A percentile compares a stretch with the other conserved stretches of the same genome.
These are phyloP conservation scores for Buceros bicornis DNA, from an alignment of 2,797 vertebrate species.

Conservation along the genomic window DNA sequence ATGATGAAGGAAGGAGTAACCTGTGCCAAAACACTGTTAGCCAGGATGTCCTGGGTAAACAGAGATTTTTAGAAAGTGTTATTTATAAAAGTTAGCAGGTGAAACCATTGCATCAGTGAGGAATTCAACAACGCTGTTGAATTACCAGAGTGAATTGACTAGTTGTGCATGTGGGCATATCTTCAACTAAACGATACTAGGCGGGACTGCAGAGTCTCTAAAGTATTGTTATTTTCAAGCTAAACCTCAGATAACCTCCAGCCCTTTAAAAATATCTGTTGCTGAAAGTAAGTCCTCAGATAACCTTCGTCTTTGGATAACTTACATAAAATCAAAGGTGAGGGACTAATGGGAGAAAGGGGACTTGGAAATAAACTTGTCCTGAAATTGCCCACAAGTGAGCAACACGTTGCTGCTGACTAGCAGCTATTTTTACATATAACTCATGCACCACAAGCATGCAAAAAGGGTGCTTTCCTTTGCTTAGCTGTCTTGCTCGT, in stretches of 20 bases:
- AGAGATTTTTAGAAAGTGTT: constrained; percentile 73
- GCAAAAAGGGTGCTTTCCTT: background rate
- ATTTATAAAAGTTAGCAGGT: constrained; percentile 69
- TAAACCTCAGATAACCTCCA: constrained; percentile 72
- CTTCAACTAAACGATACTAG: constrained; percentile 63
- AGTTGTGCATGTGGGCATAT: constrained; percentile 70
- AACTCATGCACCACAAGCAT: background rate
- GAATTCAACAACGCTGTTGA: constrained; percentile 58
- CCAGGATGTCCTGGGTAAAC: constrained; percentile 71
- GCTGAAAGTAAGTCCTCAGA: constrained; percentile 69
- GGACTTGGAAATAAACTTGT: constrained; percentile 9
- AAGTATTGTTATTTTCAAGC: constrained; percentile 66
- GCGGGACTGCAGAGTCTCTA: constrained; percentile 52
- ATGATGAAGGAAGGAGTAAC: constrained; percentile 21
- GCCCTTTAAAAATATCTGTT: constrained; percentile 66
- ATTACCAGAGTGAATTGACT: constrained; percentile 66
- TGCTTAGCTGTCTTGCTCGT: background rate
- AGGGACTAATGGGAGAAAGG: constrained; percentile 40
- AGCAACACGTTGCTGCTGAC: background rate
- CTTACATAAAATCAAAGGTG: constrained; percentile 26
- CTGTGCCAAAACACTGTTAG: constrained; percentile 66
- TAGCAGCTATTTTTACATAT: background rate
- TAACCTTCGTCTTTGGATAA: constrained; percentile 67
- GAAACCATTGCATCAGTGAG: constrained; percentile 66
- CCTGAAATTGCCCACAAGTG: constrained; percentile 30